Percentiles rank a stretch among this genome's conserved stretches.
These are phyloP conservation scores for Fragum sueziense DNA, from an alignment of 2,888 invertebrate species.

Conservation along the genomic window DNA sequence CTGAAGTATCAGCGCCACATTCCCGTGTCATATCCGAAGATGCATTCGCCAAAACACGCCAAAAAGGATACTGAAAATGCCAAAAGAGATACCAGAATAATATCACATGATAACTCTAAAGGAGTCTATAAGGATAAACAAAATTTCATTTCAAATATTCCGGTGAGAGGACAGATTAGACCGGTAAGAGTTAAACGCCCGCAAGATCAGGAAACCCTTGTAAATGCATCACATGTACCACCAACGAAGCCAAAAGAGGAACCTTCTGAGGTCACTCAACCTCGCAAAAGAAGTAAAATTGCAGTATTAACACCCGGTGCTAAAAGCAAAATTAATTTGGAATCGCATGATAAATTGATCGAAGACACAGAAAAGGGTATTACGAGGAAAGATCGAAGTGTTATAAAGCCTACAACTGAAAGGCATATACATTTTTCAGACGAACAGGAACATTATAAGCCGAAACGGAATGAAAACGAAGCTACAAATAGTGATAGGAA, in stretches of 20 bases:
- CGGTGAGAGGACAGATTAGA: background rate
- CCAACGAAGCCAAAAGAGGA: background rate
- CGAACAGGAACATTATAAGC: background rate
- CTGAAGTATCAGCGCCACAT: too few relatives aligned
- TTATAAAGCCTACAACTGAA: background rate
- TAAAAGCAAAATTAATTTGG: background rate
- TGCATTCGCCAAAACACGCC: background rate
- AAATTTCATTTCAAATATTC: background rate
- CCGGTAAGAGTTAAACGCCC: conserved; percentile 8
- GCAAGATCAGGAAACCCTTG: background rate
- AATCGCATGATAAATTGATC: background rate
- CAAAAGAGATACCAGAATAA: background rate
- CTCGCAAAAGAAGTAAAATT: conserved; percentile 4
- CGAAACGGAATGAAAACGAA: background rate
- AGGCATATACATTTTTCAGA: conserved; percentile 22
- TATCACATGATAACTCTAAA: background rate
- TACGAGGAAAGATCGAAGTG: background rate
- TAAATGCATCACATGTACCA: background rate
- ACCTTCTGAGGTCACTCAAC: background rate
- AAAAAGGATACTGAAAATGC: background rate
- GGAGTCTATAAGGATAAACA: background rate
- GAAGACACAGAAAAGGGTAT: background rate
- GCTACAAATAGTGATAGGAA: background rate
- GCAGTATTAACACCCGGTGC: conserved; percentile 6
- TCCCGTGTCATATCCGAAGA: too few relatives aligned